Evolutionary conservation across 2,888 invertebrate genomes (phyloP), one percentile per base, ranked within the genome.

Genomic region (Torymus auratus): DNA sequence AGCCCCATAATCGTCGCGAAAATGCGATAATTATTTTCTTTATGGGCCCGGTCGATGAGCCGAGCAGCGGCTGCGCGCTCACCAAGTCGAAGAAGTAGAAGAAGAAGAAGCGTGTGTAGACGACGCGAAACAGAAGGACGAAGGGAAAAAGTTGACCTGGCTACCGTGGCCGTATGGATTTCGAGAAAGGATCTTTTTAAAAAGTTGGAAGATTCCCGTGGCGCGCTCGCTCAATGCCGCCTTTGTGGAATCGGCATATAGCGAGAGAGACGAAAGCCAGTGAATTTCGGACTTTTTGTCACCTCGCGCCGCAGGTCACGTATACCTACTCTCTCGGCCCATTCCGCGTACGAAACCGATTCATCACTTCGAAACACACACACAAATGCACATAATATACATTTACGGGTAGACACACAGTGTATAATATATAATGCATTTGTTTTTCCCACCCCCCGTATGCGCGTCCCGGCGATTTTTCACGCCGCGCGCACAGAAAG

Each of bases 151-250:
- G 69, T 74, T 74, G 74, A 79, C 73, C 79, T 69, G 67, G 13
- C 71, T 67, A 61, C 68, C 3, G n/a, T 2, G 55, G 15, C 53
- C 60, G 60, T 61, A 55, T 58, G 73, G 74, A 74, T 74, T 79
- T 79, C 73, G 60, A 74, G 79, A 69, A 78, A 55, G 73, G 79
- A 73, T 79, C 79, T 60, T 79, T 74, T 79, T 74, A 79, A 79
- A 73, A 79, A 74, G 69, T 62, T 61, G 15, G 23, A 64, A 60
- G 73, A 73, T 61, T 72, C 71, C 72, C 60, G 71, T 52, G 71
- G 78, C 28, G 71, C 52, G 41, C 2, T 56, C 28, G 20, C 55
- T 77, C 58, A 67, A 78, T 65, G 65, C 64, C 14, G 4, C 58
- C 5, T 78, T 73, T 72, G 78, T 73, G 28, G 72, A 17, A 11